Base-by-base conservation (phyloP, 35 echinoderm and acorn worm genomes). In the Heliocidaris erythrogramma region DNA sequence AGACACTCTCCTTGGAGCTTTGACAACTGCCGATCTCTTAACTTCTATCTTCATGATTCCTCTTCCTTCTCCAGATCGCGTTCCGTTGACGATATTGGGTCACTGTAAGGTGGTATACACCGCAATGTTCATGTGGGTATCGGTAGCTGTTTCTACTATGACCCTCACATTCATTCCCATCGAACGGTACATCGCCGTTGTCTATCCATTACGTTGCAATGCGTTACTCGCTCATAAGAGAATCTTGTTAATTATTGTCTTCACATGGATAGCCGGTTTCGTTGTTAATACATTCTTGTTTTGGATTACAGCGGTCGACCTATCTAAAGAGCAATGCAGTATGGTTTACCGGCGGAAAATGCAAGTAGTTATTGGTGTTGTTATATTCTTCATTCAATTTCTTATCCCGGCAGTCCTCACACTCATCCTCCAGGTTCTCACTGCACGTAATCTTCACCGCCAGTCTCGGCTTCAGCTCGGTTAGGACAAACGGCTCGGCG, bases 21-120 rank as follows among this genome's bases (percentile, higher is more conserved):
- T 88, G 47, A 30, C 86, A 4, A 48, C 86, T 35, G 86, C 86
- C 14, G 86, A 88, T 48, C 16, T 88, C 7, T 88, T 88, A 11
- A 88, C 86, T 30, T 88, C 86, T 7, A 48, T 88, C 31, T 88
- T 88, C 30, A 88, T 88, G 86, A 88, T 88, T 10, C 86, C 86
- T 7, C 10, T 48, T 48, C 86, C 86, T 7, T 13, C 10, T 11
- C 30, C 30, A 2, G 17, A 13, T 1, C 30, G 9, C 9, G 86
- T 88, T 13, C 86, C 86, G 13, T 13, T 4, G 30, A 88, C 86
- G 31, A 35, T 32, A 21, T 21, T 88, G 18, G 86, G 86, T 9
- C 18, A 89, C 47, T 89, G 87, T 30, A 89, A 24, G 87, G 9
- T 89, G 30, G 32, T 89, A 31, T 2, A 5, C 2, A 14, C 5